Conservation (phyloP, 2,797 vertebrate genomes). For the Arnoldichthys spilopterus region DNA sequence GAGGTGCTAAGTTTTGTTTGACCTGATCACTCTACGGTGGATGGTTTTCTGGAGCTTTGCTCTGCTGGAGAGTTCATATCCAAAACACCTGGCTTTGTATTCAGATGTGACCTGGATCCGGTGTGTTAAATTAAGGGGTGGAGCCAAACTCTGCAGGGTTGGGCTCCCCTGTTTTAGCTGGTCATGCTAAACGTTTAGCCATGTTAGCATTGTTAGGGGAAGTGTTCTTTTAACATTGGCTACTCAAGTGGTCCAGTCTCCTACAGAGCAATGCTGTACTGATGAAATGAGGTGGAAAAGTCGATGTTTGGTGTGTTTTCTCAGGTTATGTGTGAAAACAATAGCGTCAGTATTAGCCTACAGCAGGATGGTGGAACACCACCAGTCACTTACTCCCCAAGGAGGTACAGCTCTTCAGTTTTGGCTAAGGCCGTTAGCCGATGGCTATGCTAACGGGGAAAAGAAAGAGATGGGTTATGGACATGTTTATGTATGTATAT, state of each 20-base stretch:
- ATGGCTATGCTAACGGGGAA: not conserved
- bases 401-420: not conserved
- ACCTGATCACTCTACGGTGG: too few relatives aligned
- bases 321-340: slow-evolving; percentile 51
- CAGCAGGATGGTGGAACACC: slow-evolving; percentile 33
- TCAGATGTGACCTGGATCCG: too few relatives aligned
- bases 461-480: not conserved
- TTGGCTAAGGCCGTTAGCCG: not conserved
- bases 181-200: not conserved
- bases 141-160: too few relatives aligned
- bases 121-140: too few relatives aligned
- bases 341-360: slow-evolving; percentile 52
- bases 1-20: too few relatives aligned
- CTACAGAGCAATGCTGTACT: not conserved
- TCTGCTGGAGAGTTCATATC: too few relatives aligned
- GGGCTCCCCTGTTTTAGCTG: too few relatives aligned
- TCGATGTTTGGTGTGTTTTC: slow-evolving; percentile 13
- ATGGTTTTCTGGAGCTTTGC: too few relatives aligned
- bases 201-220: not conserved
- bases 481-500: not conserved
- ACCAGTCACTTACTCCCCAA: not conserved
- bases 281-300: not conserved
- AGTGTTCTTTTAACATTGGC: not conserved
- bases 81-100: too few relatives aligned
- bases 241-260: not conserved